Base-by-base conservation (phyloP, 64 coral and sea anemone species). In the Hydrozoanthus tunicans region DNA sequence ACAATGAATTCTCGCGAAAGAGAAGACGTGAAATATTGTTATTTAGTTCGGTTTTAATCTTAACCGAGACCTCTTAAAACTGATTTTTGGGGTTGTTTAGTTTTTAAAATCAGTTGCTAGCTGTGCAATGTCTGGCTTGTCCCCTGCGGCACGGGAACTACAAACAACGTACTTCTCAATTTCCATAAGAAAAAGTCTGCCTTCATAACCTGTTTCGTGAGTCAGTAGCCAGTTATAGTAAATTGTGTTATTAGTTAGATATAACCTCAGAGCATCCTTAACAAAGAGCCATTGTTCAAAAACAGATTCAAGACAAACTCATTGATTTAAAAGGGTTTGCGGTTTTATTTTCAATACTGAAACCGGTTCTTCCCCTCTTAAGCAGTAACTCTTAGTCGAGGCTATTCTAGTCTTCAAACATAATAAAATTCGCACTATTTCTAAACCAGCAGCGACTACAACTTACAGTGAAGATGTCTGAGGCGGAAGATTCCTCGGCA, bases 381-480 rank as follows among this genome's bases (percentile, higher is more conserved):
- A 75, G 26, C 5, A 75, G 32, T 32, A 27, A 9, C 26, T 32
- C 70, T 3, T 27, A 43, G n/a, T 51, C 26, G 53, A 32, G n/a
- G 9, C 25, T 73, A 27, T 73, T 9, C 20, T 6, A 73, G 4
- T 11, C 13, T 43, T 14, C 6, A 13, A 25, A 7, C 6, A 10
- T 10, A 60, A 0, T 10, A 79, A 23, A 1, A 23, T 4, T 79
- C 15, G 24, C 25, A 56, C 20, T 24, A 25, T 4, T 79, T 8
- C 54, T 52, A 53, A 70, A 4, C 15, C 7, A 79, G 26, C 0
- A 80, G n/a, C 17, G 55, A 13, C 58, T 9, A 58, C 5, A 14
- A 88, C 84, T 88, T 88, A 88, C 84, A 75, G 5, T 32, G 68
- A 43, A 58, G 68, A 60, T 17, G 84, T 88, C 12, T 26, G 4